phyloP scores from a whole-genome alignment of 2,888 invertebrate genomes.

The Dichetophora obliterata region DNA sequence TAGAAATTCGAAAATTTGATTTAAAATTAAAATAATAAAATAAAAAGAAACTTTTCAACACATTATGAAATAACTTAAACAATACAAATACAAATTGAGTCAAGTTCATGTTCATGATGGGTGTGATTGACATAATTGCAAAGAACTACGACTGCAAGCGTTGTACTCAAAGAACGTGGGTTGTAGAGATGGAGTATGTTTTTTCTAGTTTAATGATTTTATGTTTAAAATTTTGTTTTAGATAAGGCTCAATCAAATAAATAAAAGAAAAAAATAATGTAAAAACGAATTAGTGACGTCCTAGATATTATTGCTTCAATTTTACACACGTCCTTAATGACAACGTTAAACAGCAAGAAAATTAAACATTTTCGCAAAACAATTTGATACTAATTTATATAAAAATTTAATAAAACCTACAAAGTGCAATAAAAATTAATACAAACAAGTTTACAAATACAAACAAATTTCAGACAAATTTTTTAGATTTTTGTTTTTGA shows the following conservation, averaged over 20 bases:
- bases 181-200: not conserved
- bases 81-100: constrained; percentile 23
- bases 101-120: not conserved
- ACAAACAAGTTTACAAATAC: not conserved
- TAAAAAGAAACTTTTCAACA: not conserved
- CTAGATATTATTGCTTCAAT: too few relatives aligned
- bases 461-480: not conserved
- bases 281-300: too few relatives aligned
- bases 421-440: not conserved
- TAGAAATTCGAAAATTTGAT: constrained; percentile 14
- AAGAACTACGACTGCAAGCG: not conserved
- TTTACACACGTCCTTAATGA: too few relatives aligned
- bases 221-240: too few relatives aligned
- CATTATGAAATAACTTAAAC: constrained; percentile 18
- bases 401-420: not conserved
- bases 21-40: constrained; percentile 25
- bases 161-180: not conserved
- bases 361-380: too few relatives aligned
- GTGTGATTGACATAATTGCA: constrained; percentile 4
- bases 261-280: too few relatives aligned
- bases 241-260: too few relatives aligned
- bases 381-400: too few relatives aligned
- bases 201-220: too few relatives aligned
- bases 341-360: too few relatives aligned
- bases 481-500: too few relatives aligned